phyloP scores from a whole-genome alignment of 2,797 vertebrate genomes.

The Acanthurus leucopareius region DNA sequence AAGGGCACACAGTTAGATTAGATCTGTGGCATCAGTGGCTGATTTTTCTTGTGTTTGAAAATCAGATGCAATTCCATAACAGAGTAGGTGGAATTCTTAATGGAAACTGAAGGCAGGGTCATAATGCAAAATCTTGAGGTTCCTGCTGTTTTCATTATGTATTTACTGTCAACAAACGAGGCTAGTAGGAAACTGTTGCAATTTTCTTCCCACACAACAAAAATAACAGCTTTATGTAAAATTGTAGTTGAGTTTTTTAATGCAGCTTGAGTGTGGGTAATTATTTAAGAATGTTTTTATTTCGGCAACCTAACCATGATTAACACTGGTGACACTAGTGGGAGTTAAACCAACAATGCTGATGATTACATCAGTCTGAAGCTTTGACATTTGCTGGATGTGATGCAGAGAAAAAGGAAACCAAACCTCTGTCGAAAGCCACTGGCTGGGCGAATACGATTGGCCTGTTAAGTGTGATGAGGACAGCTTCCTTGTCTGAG shows the following conservation, averaged over 20 bases:
- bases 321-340: not conserved
- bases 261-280: not conserved
- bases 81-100: no score
- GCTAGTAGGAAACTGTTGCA: no score
- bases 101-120: no score
- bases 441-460: constrained; percentile 99
- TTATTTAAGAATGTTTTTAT: not conserved
- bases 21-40: not conserved
- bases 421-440: constrained; percentile 96
- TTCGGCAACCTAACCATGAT: not conserved
- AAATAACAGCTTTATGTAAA: not conserved
- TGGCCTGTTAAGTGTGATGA: constrained; percentile 97
- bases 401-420: no score
- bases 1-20: not conserved
- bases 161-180: no score
- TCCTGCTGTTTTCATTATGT: no score
- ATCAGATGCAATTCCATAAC: no score
- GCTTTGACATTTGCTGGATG: no score
- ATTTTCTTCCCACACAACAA: no score
- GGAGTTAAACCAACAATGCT: not conserved
- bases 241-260: not conserved
- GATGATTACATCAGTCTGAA: no score
- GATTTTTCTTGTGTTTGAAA: not conserved
- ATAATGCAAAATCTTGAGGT: no score
- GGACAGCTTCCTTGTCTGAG: constrained; percentile 96